phyloP scores from a whole-genome alignment of 1,140 invertebrate species.

The Oncopeltus fasciatus region DNA sequence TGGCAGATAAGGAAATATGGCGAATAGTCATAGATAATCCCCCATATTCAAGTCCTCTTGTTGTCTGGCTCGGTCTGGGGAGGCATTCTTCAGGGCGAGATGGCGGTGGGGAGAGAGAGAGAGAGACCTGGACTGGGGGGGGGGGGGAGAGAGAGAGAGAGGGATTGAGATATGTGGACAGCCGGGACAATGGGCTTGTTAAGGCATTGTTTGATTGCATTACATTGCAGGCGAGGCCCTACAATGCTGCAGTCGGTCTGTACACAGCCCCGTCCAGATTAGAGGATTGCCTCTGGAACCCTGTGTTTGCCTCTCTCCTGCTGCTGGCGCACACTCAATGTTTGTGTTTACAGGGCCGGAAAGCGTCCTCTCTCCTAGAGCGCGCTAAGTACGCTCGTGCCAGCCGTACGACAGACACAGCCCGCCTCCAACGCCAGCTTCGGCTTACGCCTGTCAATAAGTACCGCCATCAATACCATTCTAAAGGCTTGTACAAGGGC shows the following conservation, averaged over 20 bases:
- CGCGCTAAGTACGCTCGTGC: too few relatives aligned
- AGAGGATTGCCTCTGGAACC: background rate
- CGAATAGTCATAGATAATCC: too few relatives aligned
- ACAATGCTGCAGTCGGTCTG: background rate
- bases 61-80: too few relatives aligned
- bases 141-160: background rate
- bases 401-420: too few relatives aligned
- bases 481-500: too few relatives aligned
- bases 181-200: slow-evolving; percentile 1
- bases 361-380: background rate
- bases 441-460: too few relatives aligned
- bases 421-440: too few relatives aligned
- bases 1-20: too few relatives aligned
- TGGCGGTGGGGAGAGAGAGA: too few relatives aligned
- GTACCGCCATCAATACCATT: too few relatives aligned
- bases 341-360: background rate
- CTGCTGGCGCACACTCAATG: background rate
- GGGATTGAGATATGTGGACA: slow-evolving; percentile 8
- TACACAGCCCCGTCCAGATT: background rate
- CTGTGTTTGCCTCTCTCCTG: background rate
- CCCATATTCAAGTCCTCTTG: too few relatives aligned
- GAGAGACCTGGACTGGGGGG: background rate
- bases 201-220: slow-evolving; percentile 13
- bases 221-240: background rate
- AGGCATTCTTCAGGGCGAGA: background rate